Base-by-base conservation (phyloP, 2,113 vertebrate species). In the Pygoscelis antarcticus region DNA sequence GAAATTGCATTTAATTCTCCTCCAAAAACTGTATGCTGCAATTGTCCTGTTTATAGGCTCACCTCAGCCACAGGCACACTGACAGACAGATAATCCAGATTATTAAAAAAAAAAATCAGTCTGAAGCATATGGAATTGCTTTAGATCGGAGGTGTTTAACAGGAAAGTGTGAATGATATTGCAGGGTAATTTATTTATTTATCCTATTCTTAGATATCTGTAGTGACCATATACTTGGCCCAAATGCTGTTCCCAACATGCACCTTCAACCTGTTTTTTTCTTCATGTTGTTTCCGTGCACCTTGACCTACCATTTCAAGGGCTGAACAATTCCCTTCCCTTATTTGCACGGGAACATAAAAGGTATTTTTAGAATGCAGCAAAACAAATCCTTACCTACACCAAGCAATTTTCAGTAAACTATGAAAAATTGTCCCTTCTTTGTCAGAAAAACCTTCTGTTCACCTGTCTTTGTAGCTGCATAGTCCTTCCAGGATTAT, bases 271-370 rank as follows among this genome's bases (percentile, higher is more conserved):
- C 46, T 94, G 42, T 5, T 74, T 89, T 93, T 93, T 81, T 17
- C 20, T 72, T 93, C 23, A 32, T 1, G 1, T 40, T 77, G 75
- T 68, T 97, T 90, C 90, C 2, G 8, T 97, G 94, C 87, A 94
- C 93, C 75, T 96, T 97, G 91, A 95, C 95, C 97, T 81, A 88
- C 51, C 75, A 93, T 78, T 36, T 83, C 75, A 96, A 91, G 15
- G 81, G 64, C 82, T 85, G 87, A 93, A 94, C 83, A 93, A 88
- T 93, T 96, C 66, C 54, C 65, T 94, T 91, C 65, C 54, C 44
- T 93, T 96, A 90, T 88, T 95, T 94, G 60, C 78, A 71, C 9
- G 7, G 75, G 25, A 95, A 80, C 18, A 55, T 83, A 55, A 74
- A 94, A 95, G 79, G n/a, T 92, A 92, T 81, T 93, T 96, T 86